Conservation (phyloP, 2,888 invertebrate genomes). For the Drosophila fungiperda region DNA sequence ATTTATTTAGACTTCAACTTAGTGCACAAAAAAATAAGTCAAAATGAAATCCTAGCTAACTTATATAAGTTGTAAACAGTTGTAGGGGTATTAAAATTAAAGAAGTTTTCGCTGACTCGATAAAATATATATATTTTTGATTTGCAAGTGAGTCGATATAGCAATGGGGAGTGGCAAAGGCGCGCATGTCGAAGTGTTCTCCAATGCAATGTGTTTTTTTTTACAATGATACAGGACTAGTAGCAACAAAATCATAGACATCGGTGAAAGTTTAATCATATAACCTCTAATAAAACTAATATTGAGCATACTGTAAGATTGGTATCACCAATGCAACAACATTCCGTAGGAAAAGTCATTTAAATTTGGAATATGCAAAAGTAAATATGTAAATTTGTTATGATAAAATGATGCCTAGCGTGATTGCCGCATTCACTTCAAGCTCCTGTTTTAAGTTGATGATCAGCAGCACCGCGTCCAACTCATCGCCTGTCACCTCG, state of each 20-base stretch:
- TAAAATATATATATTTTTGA: too few species aligned
- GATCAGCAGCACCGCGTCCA: conserved; percentile 67
- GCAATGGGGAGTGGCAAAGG: conserved; percentile 89
- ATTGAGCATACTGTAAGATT: neutral
- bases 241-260: too few species aligned
- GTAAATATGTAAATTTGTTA: conserved; percentile 85
- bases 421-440: conserved; percentile 82
- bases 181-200: conserved; percentile 87
- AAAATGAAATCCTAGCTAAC: too few species aligned
- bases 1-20: too few species aligned
- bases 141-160: too few species aligned
- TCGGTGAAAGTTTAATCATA: too few species aligned
- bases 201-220: conserved; percentile 86
- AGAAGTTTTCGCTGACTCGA: too few species aligned
- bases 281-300: neutral
- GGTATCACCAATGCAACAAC: neutral
- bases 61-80: too few species aligned
- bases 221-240: conserved; percentile 93
- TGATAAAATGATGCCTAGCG: conserved; percentile 87
- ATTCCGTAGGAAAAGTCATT: neutral
- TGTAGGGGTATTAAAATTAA: too few species aligned
- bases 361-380: neutral
- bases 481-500: conserved; percentile 40
- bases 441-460: conserved; percentile 73
- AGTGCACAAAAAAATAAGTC: neutral